Conservation (phyloP, 2,113 vertebrate genomes). For the Gopherus flavomarginatus region DNA sequence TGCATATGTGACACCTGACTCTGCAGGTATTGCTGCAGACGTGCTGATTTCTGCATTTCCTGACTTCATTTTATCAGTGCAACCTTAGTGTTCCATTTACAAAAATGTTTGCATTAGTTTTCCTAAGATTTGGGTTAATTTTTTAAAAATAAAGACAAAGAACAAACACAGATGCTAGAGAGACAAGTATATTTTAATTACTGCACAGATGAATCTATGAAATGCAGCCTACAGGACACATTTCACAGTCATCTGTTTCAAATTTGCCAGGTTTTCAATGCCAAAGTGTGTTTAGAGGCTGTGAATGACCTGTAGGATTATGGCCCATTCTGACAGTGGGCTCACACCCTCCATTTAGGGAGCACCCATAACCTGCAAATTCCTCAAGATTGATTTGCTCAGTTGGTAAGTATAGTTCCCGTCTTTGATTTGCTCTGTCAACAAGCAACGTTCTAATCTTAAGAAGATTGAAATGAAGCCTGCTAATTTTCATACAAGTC, state of each 20-base stretch:
- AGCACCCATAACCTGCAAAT: background rate
- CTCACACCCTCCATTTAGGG: background rate
- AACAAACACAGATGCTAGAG: background rate
- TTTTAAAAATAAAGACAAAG: background rate
- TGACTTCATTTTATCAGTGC: accelerated
- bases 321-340: background rate
- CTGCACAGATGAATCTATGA: background rate
- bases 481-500: background rate
- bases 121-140: background rate
- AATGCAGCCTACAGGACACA: background rate
- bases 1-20: background rate
- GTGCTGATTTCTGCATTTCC: background rate
- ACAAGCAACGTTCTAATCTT: background rate
- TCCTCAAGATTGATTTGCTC: background rate
- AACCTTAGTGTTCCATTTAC: background rate
- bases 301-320: background rate
- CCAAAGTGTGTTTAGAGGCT: background rate
- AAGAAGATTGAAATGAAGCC: background rate
- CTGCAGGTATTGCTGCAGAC: background rate
- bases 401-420: background rate
- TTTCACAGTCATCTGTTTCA: background rate
- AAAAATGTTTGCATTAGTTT: background rate
- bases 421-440: background rate
- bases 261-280: background rate
- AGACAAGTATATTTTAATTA: background rate